phyloP scores from a whole-genome alignment of 2,888 invertebrate genomes.

The Frankliniella fusca region DNA sequence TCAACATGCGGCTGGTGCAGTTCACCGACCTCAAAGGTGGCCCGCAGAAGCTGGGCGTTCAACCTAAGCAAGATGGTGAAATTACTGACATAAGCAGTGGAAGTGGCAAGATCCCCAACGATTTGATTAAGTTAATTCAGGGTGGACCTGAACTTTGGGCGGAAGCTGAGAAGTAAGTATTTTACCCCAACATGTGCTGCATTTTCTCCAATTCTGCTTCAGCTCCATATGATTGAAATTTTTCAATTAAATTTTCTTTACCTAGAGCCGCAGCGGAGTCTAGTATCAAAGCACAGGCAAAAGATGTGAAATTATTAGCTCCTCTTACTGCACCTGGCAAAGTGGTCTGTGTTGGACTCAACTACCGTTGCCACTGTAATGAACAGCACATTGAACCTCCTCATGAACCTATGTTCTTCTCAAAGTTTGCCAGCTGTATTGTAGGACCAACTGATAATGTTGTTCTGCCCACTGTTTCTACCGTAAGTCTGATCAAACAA shows the following conservation, averaged over 20 bases:
- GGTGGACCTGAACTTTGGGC: conserved; percentile 50
- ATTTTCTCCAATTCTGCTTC: conserved; percentile 16
- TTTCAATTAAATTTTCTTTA: conserved; percentile 28
- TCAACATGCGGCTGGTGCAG: conserved; percentile 37
- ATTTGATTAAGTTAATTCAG: conserved; percentile 53
- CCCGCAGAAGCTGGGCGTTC: conserved; percentile 63
- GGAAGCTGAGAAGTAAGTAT: conserved; percentile 54
- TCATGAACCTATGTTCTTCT: conserved; percentile 77
- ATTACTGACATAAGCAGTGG: conserved; percentile 61
- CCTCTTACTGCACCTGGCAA: conserved; percentile 79
- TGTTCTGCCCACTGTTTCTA: conserved; percentile 57
- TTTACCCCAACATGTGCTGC: background rate
- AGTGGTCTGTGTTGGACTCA: conserved; percentile 78
- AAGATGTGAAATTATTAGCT: conserved; percentile 59
- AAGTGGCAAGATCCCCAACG: conserved; percentile 55
- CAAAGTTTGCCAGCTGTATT: conserved; percentile 76
- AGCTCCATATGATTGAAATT: background rate
- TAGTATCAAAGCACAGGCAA: conserved; percentile 52
- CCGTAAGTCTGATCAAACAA: conserved; percentile 49
- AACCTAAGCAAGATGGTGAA: conserved; percentile 61
- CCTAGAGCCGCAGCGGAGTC: conserved; percentile 54
- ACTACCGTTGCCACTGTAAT: conserved; percentile 79
- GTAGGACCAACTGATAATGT: conserved; percentile 69
- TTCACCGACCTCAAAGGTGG: conserved; percentile 41
- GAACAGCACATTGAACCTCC: conserved; percentile 74